Evolutionary conservation across 2,888 invertebrate genomes (phyloP), one percentile per base, ranked within the genome.

Genomic region (Drosophila multiciliata): DNA sequence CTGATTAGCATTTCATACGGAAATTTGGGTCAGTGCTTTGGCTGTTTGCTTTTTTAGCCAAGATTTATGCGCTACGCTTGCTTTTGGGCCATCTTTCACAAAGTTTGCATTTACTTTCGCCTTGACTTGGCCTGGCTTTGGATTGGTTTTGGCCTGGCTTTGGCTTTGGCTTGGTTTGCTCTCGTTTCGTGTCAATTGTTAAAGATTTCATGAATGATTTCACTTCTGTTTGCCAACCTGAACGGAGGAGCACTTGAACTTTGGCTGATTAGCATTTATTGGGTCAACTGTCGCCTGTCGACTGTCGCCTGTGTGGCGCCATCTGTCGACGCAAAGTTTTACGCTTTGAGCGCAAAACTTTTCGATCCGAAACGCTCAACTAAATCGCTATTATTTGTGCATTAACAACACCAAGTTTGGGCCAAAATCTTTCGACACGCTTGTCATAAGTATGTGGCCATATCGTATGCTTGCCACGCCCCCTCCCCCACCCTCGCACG

Each of bases 161-260:
- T n/a, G 11, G 1, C 23, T 12, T 20, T 9, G 38, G 8, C 1
- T 53, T 26, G 36, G 60, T 62, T 78, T 79, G 38, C 61, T 66
- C 58, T 53, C 50, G 20, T 49, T 63, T 36, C 68, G 68, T 75
- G 73, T 76, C 87, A 89, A 90, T 90, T 89, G 88, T 84, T 73
- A 78, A 83, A 83, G 86, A 76, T 86, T 90, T 90, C 80, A 82
- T 79, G 83, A 89, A 90, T 89, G 89, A 88, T 90, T 89, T 84
- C 83, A 82, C 88, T 83, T 78, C 75, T 73, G 69, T 88, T 85
- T 87, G 76, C 26, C 29, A 29, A 29, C 29, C 29, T 29, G 29
- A 29, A 29, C 29, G 29, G 29, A 29, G 8, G 53, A 81, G 73
- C 59, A 73, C 78, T 77, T 80, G 73, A 75, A 84, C 82, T 78